phyloP scores from a whole-genome alignment of 2,797 vertebrate species.

The Sebastes miniatus region DNA sequence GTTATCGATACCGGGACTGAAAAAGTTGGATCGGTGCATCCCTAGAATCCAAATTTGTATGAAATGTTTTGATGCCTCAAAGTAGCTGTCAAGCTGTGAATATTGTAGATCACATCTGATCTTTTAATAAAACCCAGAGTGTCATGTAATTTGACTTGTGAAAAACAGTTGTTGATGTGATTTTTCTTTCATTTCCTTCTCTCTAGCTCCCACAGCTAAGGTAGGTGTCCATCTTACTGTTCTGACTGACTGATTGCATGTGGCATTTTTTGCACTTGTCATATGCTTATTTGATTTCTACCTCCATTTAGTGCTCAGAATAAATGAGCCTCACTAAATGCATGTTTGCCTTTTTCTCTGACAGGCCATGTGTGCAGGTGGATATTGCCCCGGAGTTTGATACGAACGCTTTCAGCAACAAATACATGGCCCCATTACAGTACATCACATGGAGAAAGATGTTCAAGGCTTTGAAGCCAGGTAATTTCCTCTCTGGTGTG shows the following conservation, averaged over 20 bases:
- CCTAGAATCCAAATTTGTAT: background rate
- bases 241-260: slow-evolving; percentile 1
- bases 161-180: slow-evolving; percentile 3
- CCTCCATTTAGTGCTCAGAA: slow-evolving; percentile 8
- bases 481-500: slow-evolving; percentile 54
- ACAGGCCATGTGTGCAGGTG: slow-evolving; percentile 61
- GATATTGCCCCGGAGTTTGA: slow-evolving; percentile 66
- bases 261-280: slow-evolving; percentile 8
- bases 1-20: too few species aligned
- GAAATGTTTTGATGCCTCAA: background rate
- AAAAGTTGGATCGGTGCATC: too few species aligned
- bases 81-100: background rate
- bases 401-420: slow-evolving; percentile 73
- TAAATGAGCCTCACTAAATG: slow-evolving; percentile 1
- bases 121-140: background rate
- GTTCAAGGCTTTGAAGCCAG: slow-evolving; percentile 81
- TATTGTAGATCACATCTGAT: background rate
- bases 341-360: background rate
- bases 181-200: slow-evolving; percentile 31
- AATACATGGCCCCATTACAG: slow-evolving; percentile 83
- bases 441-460: slow-evolving; percentile 88
- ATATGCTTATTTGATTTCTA: slow-evolving; percentile 17
- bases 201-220: slow-evolving; percentile 84
- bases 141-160: background rate
- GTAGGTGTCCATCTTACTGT: slow-evolving; percentile 65